Conservation (phyloP, 2,888 invertebrate genomes). For the Caenorhabditis zanzibari region DNA sequence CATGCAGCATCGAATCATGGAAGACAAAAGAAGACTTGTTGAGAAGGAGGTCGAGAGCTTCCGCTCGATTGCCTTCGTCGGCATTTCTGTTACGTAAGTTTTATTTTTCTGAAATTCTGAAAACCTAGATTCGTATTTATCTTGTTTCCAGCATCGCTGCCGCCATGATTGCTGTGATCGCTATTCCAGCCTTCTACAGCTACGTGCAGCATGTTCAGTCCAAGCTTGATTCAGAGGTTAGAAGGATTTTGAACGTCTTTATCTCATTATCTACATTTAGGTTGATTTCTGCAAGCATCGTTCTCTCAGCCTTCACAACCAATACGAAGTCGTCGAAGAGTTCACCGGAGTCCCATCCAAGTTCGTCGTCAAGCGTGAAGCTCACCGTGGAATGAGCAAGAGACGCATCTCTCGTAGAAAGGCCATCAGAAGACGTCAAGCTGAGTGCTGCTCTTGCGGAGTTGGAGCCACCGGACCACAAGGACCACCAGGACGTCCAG, state of each 20-base stretch:
- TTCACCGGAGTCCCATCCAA: constrained; percentile 62
- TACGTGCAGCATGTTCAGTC: constrained; percentile 67
- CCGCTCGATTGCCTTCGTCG: constrained; percentile 64
- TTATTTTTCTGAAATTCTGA: constrained; percentile 1
- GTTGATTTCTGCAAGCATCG: constrained; percentile 67
- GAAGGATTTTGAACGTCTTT: neutral
- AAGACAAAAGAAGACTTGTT: constrained; percentile 61
- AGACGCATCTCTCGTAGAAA: constrained; percentile 56
- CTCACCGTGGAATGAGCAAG: constrained; percentile 55
- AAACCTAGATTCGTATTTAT: neutral
- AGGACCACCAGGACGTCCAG: constrained; percentile 66
- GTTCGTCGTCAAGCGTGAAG: constrained; percentile 63
- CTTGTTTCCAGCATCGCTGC: constrained; percentile 54
- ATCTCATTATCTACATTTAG: constrained; percentile 4
- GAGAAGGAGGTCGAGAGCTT: constrained; percentile 63
- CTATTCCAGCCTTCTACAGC: constrained; percentile 64
- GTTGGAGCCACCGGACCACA: constrained; percentile 71
- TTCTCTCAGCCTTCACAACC: constrained; percentile 61
- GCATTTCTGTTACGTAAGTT: constrained; percentile 66
- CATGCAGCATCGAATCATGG: constrained; percentile 59
- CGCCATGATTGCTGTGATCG: constrained; percentile 58
- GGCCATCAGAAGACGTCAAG: constrained; percentile 61
- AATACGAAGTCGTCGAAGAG: constrained; percentile 62
- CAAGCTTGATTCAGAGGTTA: constrained; percentile 49
- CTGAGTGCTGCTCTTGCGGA: constrained; percentile 74